Base-by-base conservation (phyloP, 2,888 invertebrate species). In the Lepeophtheirus nordmannii region DNA sequence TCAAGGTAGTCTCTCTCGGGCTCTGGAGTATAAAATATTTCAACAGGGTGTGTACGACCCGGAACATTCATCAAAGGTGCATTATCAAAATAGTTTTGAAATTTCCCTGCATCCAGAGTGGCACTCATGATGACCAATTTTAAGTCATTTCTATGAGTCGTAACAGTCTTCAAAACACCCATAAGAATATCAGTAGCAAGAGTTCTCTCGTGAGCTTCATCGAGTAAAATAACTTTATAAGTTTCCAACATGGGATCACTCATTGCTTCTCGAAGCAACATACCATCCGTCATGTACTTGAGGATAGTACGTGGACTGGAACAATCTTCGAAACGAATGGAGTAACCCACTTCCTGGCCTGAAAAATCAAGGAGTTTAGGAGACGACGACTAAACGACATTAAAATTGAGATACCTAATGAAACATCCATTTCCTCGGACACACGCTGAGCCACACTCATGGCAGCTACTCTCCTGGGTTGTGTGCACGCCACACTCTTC, bases 381-480 rank as follows among this genome's bases (percentile, higher is more conserved):
- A n/a, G n/a, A n/a, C n/a, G n/a, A n/a, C n/a, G n/a, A n/a, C n/a
- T n/a, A n/a, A n/a, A n/a, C n/a, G n/a, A n/a, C n/a, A n/a, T n/a
- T n/a, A n/a, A n/a, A n/a, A n/a, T n/a, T n/a, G n/a, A n/a, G n/a
- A 30, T 30, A 30, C 30, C 85, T 9, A 99, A 76, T 9, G 84
- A 85, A 0, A 97, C 96, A 75, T 98, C 98, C 97, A 99, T 96
- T 78, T 99, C 98, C 74, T 99, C 97, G 0, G 97, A 92, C 0
- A 98, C 98, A 75, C 98, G 82, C 74, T 97, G 94, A 0, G 98
- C 97, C 0, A 99, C 98, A 0, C 93, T 93, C 97, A 99, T 99
- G 9, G 65, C 65, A 1, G 65, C 65, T 20, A 65, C 65, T 79
- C 98, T 79, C 70, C 97, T 82, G 0, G 92, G 96, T 75, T 94